Base-by-base conservation (phyloP, 2,113 vertebrate species). In the Panthera uncia region DNA sequence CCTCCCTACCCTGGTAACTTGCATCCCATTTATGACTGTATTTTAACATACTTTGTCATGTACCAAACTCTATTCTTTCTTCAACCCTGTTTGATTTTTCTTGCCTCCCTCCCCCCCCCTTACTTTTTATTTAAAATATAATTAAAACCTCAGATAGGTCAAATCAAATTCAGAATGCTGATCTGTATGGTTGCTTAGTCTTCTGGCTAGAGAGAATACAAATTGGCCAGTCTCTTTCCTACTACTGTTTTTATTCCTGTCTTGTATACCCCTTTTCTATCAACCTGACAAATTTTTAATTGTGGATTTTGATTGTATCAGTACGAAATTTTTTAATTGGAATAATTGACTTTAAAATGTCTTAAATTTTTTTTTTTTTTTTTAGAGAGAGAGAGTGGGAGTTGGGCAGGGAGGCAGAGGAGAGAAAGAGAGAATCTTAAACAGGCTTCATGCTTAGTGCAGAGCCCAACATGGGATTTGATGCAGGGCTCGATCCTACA, bases 1-100 rank as follows among this genome's bases (percentile, higher is more conserved):
- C 27, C 7, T 89, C 1, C 3, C 9, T 63, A 50, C 14, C 18
- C 8, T 91, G 61, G 7, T 45, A 45, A 81, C 14, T 36, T 92
- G 21, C 69, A 81, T 18, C 73, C 61, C 55, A 15, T 36, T 19
- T 94, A 21, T 68, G 41, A 57, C 14, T 80, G 3, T 21, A 85
- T 38, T 96, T 94, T 71, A 92, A 95, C 61, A 50, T 0, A 65
- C 9, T 89, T 96, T 86, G 5, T 66, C 45, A 87, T 0, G 9
- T 41, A 50, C 8, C 6, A 33, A 94, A 7, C 36, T 85, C n/a
- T 87, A 14, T 52, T 92, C 14, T 91, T 82, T 94, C 41, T 93
- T 94, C 65, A 89, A 63, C 14, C 5, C 19, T 73, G 45, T 69
- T 94, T 92, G 19, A 14, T 80, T 89, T 96, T 94, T 94, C 18